Evolutionary conservation across 2,113 vertebrate species (phyloP).

Genomic region (Plectropomus leopardus): DNA sequence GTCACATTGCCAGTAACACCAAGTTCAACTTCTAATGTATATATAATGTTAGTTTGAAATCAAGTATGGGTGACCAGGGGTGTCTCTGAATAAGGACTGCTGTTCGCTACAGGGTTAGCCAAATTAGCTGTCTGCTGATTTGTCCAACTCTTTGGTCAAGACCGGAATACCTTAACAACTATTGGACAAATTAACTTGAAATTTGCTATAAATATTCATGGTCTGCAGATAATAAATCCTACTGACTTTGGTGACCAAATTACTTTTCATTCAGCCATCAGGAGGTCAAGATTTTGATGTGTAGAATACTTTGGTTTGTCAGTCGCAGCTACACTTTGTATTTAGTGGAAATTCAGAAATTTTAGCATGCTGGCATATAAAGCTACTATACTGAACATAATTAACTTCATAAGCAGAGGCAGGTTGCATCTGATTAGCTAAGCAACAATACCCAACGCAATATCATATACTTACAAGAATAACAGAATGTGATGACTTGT

Average conservation of each 20-base stretch:
- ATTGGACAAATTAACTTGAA: background rate
- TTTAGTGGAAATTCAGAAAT: background rate
- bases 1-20: background rate
- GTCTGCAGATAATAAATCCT: background rate
- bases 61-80: too few species aligned
- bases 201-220: background rate
- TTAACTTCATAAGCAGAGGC: background rate
- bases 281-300: too few species aligned
- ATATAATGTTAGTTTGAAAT: background rate
- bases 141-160: background rate
- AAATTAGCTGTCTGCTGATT: background rate
- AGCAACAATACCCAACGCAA: too few species aligned
- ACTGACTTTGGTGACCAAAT: background rate
- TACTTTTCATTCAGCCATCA: background rate
- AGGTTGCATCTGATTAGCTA: too few species aligned
- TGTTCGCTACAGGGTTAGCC: background rate
- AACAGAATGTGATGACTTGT: too few species aligned
- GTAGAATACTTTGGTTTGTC: too few species aligned
- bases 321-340: background rate
- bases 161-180: background rate
- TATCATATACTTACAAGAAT: too few species aligned
- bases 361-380: background rate
- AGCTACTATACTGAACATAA: background rate
- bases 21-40: too few species aligned
- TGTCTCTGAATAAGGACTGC: background rate